These are phyloP conservation scores for Cyphomyrus plagiostoma DNA, from an alignment of 2,113 vertebrate genomes.

Conservation along the genomic window DNA sequence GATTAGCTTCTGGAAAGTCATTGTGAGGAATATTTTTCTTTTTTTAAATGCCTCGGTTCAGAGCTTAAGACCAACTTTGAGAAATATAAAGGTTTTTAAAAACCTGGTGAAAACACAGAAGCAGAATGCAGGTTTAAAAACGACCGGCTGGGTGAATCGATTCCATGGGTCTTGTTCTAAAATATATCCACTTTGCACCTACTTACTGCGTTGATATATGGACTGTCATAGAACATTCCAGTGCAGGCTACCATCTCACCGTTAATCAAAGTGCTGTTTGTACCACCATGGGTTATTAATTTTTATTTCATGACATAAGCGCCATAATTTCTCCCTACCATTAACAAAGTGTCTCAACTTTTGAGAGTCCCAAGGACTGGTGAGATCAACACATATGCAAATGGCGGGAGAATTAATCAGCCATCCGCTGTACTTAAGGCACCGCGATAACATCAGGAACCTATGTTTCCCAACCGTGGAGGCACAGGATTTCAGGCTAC, in stretches of 20 bases:
- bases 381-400: conserved; percentile 1
- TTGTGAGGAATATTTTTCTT: neutral
- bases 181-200: conserved; percentile 17
- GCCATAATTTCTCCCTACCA: conserved; percentile 14
- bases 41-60: neutral
- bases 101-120: neutral
- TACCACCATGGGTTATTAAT: conserved; percentile 16
- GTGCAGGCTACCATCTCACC: conserved; percentile 10
- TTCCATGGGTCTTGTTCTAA: conserved; percentile 8
- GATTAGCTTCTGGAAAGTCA: conserved; percentile 15
- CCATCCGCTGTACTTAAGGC: neutral
- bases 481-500: neutral
- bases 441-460: neutral
- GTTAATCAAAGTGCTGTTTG: conserved; percentile 20
- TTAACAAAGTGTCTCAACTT: conserved; percentile 21
- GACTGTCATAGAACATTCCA: conserved; percentile 16
- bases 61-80: conserved; percentile 14
- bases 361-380: conserved; percentile 16
- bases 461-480: neutral
- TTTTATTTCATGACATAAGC: conserved; percentile 21
- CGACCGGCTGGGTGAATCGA: conserved; percentile 9
- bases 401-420: neutral
- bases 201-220: conserved; percentile 15
- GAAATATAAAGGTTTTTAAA: conserved; percentile 18
- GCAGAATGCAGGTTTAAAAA: conserved; percentile 6